Base-by-base conservation (phyloP, 2,113 vertebrate species). In the Melanocharis versteri region DNA sequence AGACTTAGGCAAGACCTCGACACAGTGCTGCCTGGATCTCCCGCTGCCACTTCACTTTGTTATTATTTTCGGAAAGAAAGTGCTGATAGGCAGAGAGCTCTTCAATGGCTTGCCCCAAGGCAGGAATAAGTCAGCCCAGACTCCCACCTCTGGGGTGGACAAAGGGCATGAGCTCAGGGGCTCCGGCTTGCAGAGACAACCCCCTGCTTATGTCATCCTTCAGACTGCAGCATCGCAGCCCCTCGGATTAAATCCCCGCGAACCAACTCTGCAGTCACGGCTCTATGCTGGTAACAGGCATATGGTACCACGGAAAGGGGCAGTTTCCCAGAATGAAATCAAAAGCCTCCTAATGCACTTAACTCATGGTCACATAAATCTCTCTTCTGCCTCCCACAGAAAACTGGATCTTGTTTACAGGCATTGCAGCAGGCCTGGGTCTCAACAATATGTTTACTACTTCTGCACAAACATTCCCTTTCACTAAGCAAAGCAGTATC, bases 331-430 rank as follows among this genome's bases (percentile, higher is more conserved):
- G 92, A 81, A 91, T 44, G 79, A 96, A 96, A 95, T 91, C 90
- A 97, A 96, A 97, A 89, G 81, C 94, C 79, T 95, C 93, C 87
- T 91, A 94, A 92, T 85, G 90, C 92, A 94, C 89, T 97, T 94
- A 95, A 87, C 76, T 80, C 88, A 13, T 87, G 92, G 90, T 86
- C 94, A 95, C 91, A 95, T 81, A 94, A 95, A 93, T 94, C 91
- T 97, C 90, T 66, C 75, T 76, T 72, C 65, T 95, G 90, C 81
- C 86, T 93, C 93, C 91, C 77, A 62, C 89, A 95, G 94, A 96
- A 6, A 69, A 91, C 85, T 91, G 87, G 92, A 96, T 87, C 92
- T 86, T 84, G 86, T 96, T 96, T 96, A 94, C 77, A 93, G 93
- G 94, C 94, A 68, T 39, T 95, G 89, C 91, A 93, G 94, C 87